Evolutionary conservation across 2,113 vertebrate species (phyloP).

Genomic region (Gasterosteus aculeatus): DNA sequence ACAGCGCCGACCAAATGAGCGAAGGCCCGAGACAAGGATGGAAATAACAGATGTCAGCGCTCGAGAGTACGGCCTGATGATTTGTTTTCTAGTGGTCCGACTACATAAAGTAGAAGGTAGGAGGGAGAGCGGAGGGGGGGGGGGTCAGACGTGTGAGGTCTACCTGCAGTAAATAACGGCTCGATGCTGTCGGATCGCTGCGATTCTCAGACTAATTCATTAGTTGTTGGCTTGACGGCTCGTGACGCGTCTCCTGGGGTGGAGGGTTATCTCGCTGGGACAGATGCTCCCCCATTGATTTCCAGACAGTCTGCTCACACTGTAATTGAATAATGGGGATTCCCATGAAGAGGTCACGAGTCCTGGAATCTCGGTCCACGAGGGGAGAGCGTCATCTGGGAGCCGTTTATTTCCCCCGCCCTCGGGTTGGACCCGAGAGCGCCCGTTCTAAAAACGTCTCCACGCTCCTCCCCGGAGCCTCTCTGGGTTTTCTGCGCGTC

Average conservation of each 20-base stretch:
- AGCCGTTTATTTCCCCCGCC: background rate
- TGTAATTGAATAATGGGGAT: slow-evolving; percentile 62
- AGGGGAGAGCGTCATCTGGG: background rate
- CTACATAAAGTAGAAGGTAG: slow-evolving; percentile 40
- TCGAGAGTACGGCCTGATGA: slow-evolving; percentile 68
- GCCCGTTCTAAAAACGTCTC: background rate
- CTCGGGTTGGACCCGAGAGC: background rate
- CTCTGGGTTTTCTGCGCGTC: background rate
- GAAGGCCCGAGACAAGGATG: slow-evolving; percentile 43
- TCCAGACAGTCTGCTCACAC: slow-evolving; percentile 34
- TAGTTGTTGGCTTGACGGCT: slow-evolving; percentile 57
- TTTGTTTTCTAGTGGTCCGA: slow-evolving; percentile 59
- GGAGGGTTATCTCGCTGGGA: slow-evolving; percentile 63
- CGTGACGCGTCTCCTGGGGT: slow-evolving; percentile 57
- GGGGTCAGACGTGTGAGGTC: slow-evolving; percentile 33
- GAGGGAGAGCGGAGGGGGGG: slow-evolving; percentile 50
- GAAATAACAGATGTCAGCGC: slow-evolving; percentile 69
- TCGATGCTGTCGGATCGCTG: slow-evolving; percentile 36
- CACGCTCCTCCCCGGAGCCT: background rate
- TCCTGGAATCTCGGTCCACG: slow-evolving; percentile 20
- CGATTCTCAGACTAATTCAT: slow-evolving; percentile 61
- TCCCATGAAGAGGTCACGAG: slow-evolving; percentile 56
- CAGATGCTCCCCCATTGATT: slow-evolving; percentile 74
- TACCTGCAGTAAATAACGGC: slow-evolving; percentile 31
- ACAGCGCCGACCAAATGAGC: slow-evolving; percentile 59